These are phyloP conservation scores for Cyaniris semiargus DNA, from an alignment of 2,888 invertebrate species.

Conservation along the genomic window DNA sequence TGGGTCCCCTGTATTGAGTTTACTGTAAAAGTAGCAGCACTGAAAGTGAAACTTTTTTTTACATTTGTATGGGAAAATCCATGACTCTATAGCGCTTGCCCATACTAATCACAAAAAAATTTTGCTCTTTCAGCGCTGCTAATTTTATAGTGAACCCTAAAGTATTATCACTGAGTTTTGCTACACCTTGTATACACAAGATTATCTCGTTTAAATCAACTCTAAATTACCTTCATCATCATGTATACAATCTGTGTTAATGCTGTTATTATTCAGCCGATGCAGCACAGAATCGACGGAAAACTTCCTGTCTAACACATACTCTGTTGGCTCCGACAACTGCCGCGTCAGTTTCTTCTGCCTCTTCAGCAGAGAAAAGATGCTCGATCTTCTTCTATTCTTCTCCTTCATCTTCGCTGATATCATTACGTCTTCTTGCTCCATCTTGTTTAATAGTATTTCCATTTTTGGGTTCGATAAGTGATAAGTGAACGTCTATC, in stretches of 20 bases:
- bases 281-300: constrained; percentile 67
- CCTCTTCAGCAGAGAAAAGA: constrained; percentile 61
- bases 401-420: constrained; percentile 57
- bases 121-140: too few species aligned
- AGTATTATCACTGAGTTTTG: too few species aligned
- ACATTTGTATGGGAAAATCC: too few species aligned
- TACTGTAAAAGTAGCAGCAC: too few species aligned
- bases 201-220: neutral
- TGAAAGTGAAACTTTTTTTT: too few species aligned
- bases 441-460: constrained; percentile 47
- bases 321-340: constrained; percentile 56
- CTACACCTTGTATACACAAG: too few species aligned
- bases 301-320: constrained; percentile 53
- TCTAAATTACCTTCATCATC: constrained; percentile 56
- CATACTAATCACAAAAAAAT: too few species aligned
- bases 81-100: too few species aligned
- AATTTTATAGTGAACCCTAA: too few species aligned
- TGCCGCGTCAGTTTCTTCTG: constrained; percentile 66
- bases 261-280: constrained; percentile 53
- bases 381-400: constrained; percentile 59
- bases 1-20: too few species aligned
- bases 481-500: neutral
- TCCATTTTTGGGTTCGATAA: constrained; percentile 1
- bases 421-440: constrained; percentile 52
- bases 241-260: constrained; percentile 41